phyloP scores from a whole-genome alignment of 1,140 invertebrate genomes.

The Probaryconus sp. region DNA sequence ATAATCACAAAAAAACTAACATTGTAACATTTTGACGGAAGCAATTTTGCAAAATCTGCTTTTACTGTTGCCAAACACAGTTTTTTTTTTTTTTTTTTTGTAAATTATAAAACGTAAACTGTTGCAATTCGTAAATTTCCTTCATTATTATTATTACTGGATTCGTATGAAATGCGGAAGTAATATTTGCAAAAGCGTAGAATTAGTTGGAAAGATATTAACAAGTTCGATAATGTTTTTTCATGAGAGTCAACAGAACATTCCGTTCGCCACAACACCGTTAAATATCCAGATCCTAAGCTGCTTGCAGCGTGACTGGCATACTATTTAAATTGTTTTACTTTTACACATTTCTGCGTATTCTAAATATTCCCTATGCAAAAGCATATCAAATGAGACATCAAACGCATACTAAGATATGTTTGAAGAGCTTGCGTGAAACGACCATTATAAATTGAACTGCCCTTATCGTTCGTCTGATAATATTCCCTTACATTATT shows the following conservation, averaged over 20 bases:
- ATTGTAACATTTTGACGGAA: too few relatives aligned
- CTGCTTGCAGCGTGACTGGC: constrained; percentile 45
- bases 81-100: too few relatives aligned
- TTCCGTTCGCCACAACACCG: constrained; percentile 23
- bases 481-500: constrained; percentile 39
- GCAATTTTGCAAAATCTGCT: too few relatives aligned
- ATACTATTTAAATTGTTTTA: constrained; percentile 49
- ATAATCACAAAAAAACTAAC: too few relatives aligned
- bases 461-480: constrained; percentile 32
- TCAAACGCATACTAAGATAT: constrained; percentile 50
- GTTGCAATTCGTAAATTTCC: too few relatives aligned
- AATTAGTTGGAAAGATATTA: constrained; percentile 7
- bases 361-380: constrained; percentile 17
- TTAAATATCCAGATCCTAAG: constrained; percentile 40
- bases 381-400: constrained; percentile 55
- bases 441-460: constrained; percentile 54
- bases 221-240: constrained; percentile 6
- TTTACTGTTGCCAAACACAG: too few relatives aligned
- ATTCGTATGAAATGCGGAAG: too few relatives aligned
- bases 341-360: constrained; percentile 11
- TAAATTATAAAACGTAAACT: too few relatives aligned
- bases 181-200: too few relatives aligned
- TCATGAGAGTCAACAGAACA: constrained; percentile 24
- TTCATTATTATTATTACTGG: too few relatives aligned
- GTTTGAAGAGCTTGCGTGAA: constrained; percentile 45